Evolutionary conservation across 1,140 invertebrate species (phyloP).

Genomic region (Scaptodrosophila lebanonensis): DNA sequence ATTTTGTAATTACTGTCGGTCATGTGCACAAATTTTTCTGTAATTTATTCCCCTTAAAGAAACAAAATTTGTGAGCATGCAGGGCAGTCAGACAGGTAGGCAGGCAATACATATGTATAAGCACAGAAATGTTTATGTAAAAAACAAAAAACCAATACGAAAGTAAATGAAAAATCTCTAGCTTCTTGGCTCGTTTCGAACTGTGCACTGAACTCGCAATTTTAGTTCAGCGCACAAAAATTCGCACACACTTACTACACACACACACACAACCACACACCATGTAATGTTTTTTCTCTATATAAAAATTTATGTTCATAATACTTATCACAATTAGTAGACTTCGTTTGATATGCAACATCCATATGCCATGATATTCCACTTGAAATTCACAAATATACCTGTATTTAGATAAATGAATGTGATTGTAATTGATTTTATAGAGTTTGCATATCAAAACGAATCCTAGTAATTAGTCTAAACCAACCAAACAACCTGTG

Average conservation of each 20-base stretch:
- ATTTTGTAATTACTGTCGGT: conserved; percentile 40
- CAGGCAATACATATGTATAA: conserved; percentile 50
- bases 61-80: conserved; percentile 59
- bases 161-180: conserved; percentile 42
- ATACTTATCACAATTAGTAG: conserved; percentile 40
- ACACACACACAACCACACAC: conserved; percentile 18
- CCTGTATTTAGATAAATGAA: conserved; percentile 2
- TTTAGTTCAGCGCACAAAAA: conserved; percentile 15
- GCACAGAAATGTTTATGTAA: conserved; percentile 66
- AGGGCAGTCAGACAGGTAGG: conserved; percentile 31
- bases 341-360: conserved; percentile 36
- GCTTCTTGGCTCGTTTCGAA: conserved; percentile 15
- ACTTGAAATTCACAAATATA: too few species aligned
- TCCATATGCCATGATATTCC: too few species aligned
- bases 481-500: conserved; percentile 31
- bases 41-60: not conserved
- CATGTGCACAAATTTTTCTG: conserved; percentile 66
- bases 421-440: conserved; percentile 11
- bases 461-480: conserved; percentile 46
- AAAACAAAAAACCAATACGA: too few species aligned
- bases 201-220: conserved; percentile 1
- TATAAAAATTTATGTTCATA: conserved; percentile 63
- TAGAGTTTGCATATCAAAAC: conserved; percentile 29
- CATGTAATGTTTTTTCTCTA: conserved; percentile 52
- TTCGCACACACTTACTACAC: conserved; percentile 4